phyloP scores from a whole-genome alignment of 1,140 invertebrate genomes.

The Orussus abietinus region DNA sequence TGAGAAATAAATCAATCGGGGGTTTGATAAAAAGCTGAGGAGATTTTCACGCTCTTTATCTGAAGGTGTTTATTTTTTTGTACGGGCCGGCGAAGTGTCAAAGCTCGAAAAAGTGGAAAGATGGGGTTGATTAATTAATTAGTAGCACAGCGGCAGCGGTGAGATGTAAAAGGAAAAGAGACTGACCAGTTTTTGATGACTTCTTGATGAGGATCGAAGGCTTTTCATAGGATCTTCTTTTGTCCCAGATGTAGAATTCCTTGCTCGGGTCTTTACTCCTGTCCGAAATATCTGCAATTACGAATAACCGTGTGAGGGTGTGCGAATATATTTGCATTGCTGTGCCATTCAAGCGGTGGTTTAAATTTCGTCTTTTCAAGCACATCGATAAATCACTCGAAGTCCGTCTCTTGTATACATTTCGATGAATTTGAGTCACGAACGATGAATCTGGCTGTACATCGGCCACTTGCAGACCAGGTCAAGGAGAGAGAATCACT shows the following conservation, averaged over 20 bases:
- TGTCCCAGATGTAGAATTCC: conserved; percentile 29
- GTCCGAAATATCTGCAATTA: conserved; percentile 32
- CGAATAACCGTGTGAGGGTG: conserved; percentile 33
- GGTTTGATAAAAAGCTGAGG: too few species aligned
- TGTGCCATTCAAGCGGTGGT: conserved; percentile 5
- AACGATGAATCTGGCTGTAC: conserved; percentile 16
- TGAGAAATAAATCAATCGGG: too few species aligned
- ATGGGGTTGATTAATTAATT: background rate
- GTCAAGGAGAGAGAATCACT: conserved; percentile 28
- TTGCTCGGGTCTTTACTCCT: conserved; percentile 25
- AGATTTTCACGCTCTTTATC: too few species aligned
- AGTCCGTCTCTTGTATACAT: conserved; percentile 10
- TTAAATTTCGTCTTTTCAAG: conserved; percentile 7
- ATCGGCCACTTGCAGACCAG: conserved; percentile 21
- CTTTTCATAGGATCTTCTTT: conserved; percentile 21
- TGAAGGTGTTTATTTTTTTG: too few species aligned
- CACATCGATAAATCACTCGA: conserved; percentile 10
- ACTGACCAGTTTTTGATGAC: conserved; percentile 30
- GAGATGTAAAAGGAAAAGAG: conserved; percentile 24
- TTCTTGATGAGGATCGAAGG: conserved; percentile 25
- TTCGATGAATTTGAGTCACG: conserved; percentile 16
- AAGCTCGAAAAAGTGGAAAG: conserved; percentile 9
- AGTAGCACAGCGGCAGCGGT: conserved; percentile 16
- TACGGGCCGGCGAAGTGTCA: background rate
- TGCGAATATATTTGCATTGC: conserved; percentile 14